These are phyloP conservation scores for Amyelois transitella DNA, from an alignment of 1,140 invertebrate genomes.

Conservation along the genomic window DNA sequence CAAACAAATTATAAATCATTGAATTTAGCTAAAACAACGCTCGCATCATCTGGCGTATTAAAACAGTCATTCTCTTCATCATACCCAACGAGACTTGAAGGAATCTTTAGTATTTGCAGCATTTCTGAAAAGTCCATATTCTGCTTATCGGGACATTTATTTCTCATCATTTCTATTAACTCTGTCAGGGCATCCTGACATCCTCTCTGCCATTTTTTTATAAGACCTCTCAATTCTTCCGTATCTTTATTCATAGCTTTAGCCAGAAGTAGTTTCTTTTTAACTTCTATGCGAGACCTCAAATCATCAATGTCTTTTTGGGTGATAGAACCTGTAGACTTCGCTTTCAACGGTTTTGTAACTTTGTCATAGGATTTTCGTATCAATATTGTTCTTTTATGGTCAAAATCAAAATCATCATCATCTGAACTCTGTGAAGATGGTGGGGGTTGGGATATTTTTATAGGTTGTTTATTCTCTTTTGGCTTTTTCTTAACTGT, in stretches of 20 bases:
- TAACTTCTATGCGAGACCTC: conserved; percentile 46
- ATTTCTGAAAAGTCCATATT: conserved; percentile 61
- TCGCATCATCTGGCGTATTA: conserved; percentile 46
- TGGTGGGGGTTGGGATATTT: conserved; percentile 6
- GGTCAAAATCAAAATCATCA: conserved; percentile 48
- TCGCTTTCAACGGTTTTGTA: conserved; percentile 43
- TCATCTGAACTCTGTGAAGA: conserved; percentile 39
- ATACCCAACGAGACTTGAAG: conserved; percentile 52
- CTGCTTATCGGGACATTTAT: conserved; percentile 46
- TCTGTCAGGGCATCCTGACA: conserved; percentile 59
- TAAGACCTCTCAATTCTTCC: conserved; percentile 47
- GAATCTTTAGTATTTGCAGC: conserved; percentile 58
- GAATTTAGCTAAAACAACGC: conserved; percentile 39
- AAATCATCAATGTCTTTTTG: conserved; percentile 61
- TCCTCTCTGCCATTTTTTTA: conserved; percentile 65
- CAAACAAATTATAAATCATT: conserved; percentile 28
- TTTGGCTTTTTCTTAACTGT: conserved; percentile 12
- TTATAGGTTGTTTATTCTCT: conserved; percentile 10
- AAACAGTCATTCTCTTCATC: conserved; percentile 62
- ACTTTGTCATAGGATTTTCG: conserved; percentile 55
- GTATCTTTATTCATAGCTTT: conserved; percentile 50
- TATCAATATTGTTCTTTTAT: conserved; percentile 49
- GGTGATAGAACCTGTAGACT: conserved; percentile 63
- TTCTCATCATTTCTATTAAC: conserved; percentile 57
- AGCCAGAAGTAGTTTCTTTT: conserved; percentile 52